A percentile compares a stretch with the other conserved stretches of the same genome.
phyloP scores from a whole-genome alignment of 2,797 vertebrate species.

The Decapterus maruadsi region DNA sequence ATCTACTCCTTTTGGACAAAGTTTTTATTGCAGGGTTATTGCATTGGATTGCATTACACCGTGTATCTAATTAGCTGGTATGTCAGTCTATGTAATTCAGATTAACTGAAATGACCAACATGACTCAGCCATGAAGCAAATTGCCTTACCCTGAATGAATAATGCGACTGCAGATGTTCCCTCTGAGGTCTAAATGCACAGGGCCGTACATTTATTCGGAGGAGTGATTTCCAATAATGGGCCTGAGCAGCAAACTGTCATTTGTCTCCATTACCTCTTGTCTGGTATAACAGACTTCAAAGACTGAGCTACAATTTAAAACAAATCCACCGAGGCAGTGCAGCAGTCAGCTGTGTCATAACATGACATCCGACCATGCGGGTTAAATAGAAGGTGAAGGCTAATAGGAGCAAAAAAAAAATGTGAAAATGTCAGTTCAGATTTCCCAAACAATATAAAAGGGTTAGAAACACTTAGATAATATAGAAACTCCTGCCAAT shows the following conservation, averaged over 20 bases:
- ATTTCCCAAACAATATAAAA: neutral
- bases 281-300: constrained; percentile 44
- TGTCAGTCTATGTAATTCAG: constrained; percentile 20
- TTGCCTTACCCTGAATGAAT: constrained; percentile 2
- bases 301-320: constrained; percentile 12
- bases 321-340: constrained; percentile 5
- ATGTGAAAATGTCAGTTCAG: neutral
- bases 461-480: neutral
- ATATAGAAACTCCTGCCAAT: neutral
- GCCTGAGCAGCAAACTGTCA: constrained; percentile 20
- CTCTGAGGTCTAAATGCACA: constrained; percentile 39
- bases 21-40: constrained; percentile 34
- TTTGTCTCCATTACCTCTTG: constrained; percentile 64
- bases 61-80: constrained; percentile 20
- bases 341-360: constrained; percentile 3
- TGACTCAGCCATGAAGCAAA: constrained; percentile 24
- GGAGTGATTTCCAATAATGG: constrained; percentile 62
- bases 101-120: constrained; percentile 20
- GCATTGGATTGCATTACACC: constrained; percentile 34
- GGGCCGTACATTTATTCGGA: constrained; percentile 36
- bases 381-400: constrained; percentile 23
- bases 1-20: neutral
- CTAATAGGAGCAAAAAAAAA: neutral
- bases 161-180: constrained; percentile 22
- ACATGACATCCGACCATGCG: constrained; percentile 17